A percentile compares a stretch with the other conserved stretches of the same genome.
Evolutionary conservation across 2,113 vertebrate genomes (phyloP).

Genomic region (Paramisgurnus dabryanus): DNA sequence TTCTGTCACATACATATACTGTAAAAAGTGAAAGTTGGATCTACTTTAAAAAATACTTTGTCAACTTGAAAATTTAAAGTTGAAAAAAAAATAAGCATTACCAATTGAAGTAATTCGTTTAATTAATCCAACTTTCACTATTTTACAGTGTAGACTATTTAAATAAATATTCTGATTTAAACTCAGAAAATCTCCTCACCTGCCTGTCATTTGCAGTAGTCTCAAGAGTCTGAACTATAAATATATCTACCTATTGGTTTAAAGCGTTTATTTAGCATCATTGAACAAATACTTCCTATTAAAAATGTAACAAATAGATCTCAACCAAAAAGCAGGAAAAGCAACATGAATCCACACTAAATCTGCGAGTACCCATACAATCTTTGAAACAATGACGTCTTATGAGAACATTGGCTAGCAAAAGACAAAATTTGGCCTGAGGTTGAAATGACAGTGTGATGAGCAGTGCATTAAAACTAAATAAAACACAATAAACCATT

Average conservation of each 20-base stretch:
- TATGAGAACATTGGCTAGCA: slow-evolving; percentile 68
- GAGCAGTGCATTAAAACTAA: slow-evolving; percentile 70
- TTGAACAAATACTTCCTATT: not conserved
- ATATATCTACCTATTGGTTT: not conserved
- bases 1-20: too few relatives aligned
- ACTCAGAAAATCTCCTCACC: not conserved
- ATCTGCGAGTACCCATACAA: not conserved
- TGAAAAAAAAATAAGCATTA: too few relatives aligned
- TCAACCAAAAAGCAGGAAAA: not conserved
- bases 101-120: too few relatives aligned
- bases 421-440: slow-evolving; percentile 46
- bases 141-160: too few relatives aligned
- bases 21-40: too few relatives aligned
- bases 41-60: too few relatives aligned
- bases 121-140: too few relatives aligned
- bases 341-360: not conserved
- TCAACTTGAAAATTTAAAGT: too few relatives aligned
- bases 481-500: slow-evolving; percentile 45
- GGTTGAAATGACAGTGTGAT: slow-evolving; percentile 63
- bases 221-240: not conserved
- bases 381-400: not conserved
- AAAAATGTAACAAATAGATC: not conserved
- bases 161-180: not conserved
- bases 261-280: not conserved
- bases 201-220: not conserved